Conservation (phyloP, 2,888 invertebrate genomes). For the Deroplatys truncata region DNA sequence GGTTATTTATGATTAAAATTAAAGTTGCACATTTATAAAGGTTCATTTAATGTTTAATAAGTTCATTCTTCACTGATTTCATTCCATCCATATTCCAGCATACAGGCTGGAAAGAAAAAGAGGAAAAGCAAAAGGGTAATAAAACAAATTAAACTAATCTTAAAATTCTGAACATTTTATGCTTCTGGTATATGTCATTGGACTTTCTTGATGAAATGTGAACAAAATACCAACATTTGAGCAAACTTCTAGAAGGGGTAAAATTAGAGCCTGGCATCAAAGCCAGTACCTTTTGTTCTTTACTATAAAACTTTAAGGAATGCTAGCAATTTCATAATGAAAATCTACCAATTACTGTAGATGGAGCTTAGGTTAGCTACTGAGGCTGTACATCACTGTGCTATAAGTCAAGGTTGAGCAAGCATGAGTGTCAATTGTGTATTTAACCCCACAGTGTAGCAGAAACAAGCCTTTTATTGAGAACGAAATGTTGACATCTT, state of each 20-base stretch:
- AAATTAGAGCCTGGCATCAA: neutral
- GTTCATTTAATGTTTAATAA: no score
- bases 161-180: no score
- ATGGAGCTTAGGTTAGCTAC: neutral
- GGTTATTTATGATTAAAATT: no score
- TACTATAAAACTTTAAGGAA: neutral
- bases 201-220: no score
- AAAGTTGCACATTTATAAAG: no score
- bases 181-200: neutral
- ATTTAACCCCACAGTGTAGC: neutral
- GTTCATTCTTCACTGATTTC: no score
- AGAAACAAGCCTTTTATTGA: neutral
- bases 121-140: no score
- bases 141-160: no score
- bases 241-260: neutral
- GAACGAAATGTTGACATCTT: neutral
- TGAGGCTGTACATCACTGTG: neutral
- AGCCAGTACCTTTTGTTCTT: neutral
- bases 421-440: neutral
- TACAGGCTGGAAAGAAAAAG: no score
- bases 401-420: neutral
- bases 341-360: neutral
- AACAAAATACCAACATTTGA: neutral
- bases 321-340: neutral
- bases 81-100: no score